Conservation (phyloP, 2,113 vertebrate genomes). For the Chloropsis cyanopogon region DNA sequence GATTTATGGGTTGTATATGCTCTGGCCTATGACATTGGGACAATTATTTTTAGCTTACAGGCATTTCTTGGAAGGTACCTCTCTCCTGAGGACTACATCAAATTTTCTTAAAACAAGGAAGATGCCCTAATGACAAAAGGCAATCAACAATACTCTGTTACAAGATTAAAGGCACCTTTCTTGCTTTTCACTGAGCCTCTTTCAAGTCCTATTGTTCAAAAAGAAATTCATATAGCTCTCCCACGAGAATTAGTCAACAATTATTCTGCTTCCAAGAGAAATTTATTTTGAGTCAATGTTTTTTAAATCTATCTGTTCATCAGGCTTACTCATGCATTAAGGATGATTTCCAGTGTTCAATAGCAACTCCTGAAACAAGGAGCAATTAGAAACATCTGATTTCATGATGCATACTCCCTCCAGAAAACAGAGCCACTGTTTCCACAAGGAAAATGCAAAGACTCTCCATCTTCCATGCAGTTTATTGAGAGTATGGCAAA, state of each 20-base stretch:
- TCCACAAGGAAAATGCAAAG: slow-evolving; percentile 14
- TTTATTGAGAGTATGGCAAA: not conserved
- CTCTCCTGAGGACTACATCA: not conserved
- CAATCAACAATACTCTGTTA: not conserved
- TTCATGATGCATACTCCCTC: slow-evolving; percentile 30
- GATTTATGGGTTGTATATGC: not conserved
- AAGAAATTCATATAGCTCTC: slow-evolving; percentile 24
- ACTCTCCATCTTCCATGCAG: not conserved
- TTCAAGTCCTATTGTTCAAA: slow-evolving; percentile 14
- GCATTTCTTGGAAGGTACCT: not conserved
- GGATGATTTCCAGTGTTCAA: slow-evolving; percentile 46
- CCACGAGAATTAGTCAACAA: slow-evolving; percentile 54
- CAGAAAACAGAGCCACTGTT: slow-evolving; percentile 13
- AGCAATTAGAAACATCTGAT: slow-evolving; percentile 61
- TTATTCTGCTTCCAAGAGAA: slow-evolving; percentile 42
- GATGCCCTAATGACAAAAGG: not conserved
- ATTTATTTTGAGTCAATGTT: slow-evolving; percentile 66
- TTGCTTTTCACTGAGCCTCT: not conserved
- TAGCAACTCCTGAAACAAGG: slow-evolving; percentile 52
- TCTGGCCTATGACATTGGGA: not conserved
- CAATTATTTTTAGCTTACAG: not conserved
- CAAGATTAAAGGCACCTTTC: not conserved
- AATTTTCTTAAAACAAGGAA: slow-evolving; percentile 1
- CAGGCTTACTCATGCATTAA: slow-evolving; percentile 62
- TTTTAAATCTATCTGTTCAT: slow-evolving; percentile 51